These are phyloP conservation scores for Melinopterus prodromus DNA, from an alignment of 2,888 invertebrate species.

Conservation along the genomic window DNA sequence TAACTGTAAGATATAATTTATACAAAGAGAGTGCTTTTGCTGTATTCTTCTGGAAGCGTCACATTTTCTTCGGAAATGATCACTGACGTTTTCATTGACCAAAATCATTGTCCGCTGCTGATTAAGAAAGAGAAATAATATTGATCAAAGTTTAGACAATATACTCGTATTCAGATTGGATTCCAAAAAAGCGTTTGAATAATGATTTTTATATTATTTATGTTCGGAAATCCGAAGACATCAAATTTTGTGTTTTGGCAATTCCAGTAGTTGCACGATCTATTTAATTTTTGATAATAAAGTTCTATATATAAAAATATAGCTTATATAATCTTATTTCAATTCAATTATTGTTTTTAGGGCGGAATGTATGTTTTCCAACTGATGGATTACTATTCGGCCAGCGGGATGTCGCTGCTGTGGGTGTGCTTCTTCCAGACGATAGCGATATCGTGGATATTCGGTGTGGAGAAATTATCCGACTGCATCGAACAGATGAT, in stretches of 20 bases:
- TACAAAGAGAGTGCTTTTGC: not conserved
- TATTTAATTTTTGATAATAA: not conserved
- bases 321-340: slow-evolving; percentile 25
- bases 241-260: no score
- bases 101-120: no score
- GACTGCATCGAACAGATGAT: slow-evolving; percentile 72
- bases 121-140: no score
- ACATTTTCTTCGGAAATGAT: no score
- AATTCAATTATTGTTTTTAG: slow-evolving; percentile 58
- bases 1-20: not conserved
- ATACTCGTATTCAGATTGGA: no score
- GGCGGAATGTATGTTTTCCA: slow-evolving; percentile 93
- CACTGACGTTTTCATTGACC: no score
- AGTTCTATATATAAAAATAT: not conserved
- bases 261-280: no score
- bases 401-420: slow-evolving; percentile 67
- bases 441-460: slow-evolving; percentile 68
- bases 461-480: slow-evolving; percentile 66
- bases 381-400: slow-evolving; percentile 79
- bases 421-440: slow-evolving; percentile 72
- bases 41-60: no score
- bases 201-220: no score
- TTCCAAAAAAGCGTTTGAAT: no score
- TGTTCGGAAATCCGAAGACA: no score
- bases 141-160: no score